Percentiles rank a stretch among this genome's conserved stretches.
Conservation (phyloP, 2,797 vertebrate genomes). For the Nyctalus aviator region DNA sequence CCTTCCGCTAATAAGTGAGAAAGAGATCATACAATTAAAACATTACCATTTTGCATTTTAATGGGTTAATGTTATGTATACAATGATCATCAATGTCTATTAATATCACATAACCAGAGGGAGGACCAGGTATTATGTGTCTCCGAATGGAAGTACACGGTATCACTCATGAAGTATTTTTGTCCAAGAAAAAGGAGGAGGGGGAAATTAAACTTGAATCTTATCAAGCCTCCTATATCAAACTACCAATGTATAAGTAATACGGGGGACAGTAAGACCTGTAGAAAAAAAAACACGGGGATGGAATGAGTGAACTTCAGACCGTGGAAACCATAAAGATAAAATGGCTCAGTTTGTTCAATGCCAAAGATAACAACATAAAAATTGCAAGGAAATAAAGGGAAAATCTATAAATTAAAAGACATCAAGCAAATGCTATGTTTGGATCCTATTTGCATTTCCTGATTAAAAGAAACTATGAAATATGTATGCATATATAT, state of each 20-base stretch:
- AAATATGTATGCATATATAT: background rate
- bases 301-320: background rate
- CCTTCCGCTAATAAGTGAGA: background rate
- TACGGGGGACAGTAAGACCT: background rate
- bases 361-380: background rate
- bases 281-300: background rate
- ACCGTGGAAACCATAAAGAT: background rate
- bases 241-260: background rate
- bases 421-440: background rate
- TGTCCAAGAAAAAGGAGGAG: background rate
- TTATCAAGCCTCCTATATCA: background rate
- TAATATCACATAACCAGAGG: background rate
- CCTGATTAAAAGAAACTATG: background rate
- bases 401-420: background rate
- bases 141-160: background rate
- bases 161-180: background rate
- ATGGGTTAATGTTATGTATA: background rate
- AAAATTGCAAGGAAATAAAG: slow-evolving; percentile 4
- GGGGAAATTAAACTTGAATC: background rate
- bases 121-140: background rate
- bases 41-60: background rate
- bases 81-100: background rate
- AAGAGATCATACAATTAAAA: background rate
- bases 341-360: background rate
- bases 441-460: background rate